A percentile compares a stretch with the other conserved stretches of the same genome.
Evolutionary conservation across 2,113 vertebrate genomes (phyloP).

Genomic region (Agelaius tricolor): DNA sequence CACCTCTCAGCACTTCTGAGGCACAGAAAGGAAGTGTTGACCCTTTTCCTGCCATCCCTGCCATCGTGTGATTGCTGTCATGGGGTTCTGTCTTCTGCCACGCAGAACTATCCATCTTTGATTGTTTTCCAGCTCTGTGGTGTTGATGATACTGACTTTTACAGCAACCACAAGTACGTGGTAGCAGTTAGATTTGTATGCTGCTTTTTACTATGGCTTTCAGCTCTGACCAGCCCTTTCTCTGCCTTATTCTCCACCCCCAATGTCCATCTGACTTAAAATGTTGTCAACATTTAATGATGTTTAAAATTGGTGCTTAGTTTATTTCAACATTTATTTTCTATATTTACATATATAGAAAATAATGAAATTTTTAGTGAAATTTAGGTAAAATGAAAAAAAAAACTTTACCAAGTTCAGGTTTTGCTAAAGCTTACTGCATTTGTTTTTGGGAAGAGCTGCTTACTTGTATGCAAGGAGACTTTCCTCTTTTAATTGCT

Average conservation of each 20-base stretch:
- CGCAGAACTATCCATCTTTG: fast-evolving
- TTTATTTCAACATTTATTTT: background rate
- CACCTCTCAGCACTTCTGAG: background rate
- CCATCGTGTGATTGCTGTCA: background rate
- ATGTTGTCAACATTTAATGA: background rate
- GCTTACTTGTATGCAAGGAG: background rate
- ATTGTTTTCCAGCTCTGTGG: background rate
- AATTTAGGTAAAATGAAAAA: background rate
- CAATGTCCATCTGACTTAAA: background rate
- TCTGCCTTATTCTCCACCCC: background rate
- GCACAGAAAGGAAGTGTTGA: background rate
- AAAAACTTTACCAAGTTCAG: background rate
- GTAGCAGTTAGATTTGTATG: background rate
- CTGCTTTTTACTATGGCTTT: background rate
- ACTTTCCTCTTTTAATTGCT: background rate
- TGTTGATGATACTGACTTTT: background rate
- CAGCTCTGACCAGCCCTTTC: background rate
- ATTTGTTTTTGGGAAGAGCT: background rate
- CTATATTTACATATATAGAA: background rate
- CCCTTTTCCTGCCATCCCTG: background rate
- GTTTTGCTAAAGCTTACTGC: background rate
- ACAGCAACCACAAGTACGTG: background rate
- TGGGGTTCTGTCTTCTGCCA: background rate
- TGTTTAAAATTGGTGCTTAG: background rate
- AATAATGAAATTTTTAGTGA: background rate